These are phyloP conservation scores for Ryuthela nishihirai DNA, from an alignment of 2,888 invertebrate species.

Conservation along the genomic window DNA sequence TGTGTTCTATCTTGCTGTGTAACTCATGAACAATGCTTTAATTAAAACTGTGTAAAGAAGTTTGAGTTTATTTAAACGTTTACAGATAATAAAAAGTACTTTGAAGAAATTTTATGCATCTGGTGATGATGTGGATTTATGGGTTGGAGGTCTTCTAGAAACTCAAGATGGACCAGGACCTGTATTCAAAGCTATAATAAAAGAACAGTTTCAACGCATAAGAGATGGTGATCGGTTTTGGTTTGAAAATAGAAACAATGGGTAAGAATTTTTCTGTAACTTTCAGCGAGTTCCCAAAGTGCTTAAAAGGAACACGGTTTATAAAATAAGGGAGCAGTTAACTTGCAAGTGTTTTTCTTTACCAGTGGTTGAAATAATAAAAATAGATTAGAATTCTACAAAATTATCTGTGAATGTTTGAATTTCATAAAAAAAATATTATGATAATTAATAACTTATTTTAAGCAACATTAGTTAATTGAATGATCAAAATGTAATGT, in stretches of 20 bases:
- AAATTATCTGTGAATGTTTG: too few species aligned
- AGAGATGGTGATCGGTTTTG: constrained; percentile 60
- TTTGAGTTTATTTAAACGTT: too few species aligned
- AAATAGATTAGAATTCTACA: background rate
- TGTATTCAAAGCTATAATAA: constrained; percentile 56
- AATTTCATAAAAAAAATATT: too few species aligned
- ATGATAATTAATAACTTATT: too few species aligned
- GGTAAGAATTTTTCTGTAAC: constrained; percentile 42
- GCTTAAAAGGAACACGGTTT: background rate
- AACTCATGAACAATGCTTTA: too few species aligned
- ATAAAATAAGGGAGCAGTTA: constrained; percentile 2
- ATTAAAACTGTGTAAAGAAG: too few species aligned
- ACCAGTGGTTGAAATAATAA: background rate
- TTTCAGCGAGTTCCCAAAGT: background rate
- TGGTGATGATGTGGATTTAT: constrained; percentile 55
- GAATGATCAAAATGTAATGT: too few species aligned
- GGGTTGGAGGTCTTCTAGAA: constrained; percentile 60
- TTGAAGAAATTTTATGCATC: constrained; percentile 13
- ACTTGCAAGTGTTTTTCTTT: background rate
- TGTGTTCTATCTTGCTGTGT: too few species aligned
- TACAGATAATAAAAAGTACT: constrained; percentile 9
- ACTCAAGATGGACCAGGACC: constrained; percentile 56
- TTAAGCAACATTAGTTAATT: too few species aligned
- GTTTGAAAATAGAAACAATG: constrained; percentile 55
- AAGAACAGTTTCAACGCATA: constrained; percentile 58